Conservation (phyloP, 2,113 vertebrate genomes). For the Pseudorhombus dupliciocellatus region DNA sequence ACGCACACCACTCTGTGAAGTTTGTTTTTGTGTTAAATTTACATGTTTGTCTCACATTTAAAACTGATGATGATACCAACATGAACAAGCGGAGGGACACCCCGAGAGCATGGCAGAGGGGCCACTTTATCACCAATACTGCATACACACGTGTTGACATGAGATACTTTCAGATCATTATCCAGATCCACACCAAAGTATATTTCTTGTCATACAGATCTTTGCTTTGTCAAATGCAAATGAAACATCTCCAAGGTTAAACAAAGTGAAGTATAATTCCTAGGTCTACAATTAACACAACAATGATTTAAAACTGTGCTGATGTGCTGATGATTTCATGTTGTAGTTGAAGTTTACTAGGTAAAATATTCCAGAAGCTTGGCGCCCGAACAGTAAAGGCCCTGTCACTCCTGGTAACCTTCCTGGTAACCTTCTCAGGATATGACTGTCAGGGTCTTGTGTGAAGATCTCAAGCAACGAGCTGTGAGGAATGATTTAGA, state of each 20-base stretch:
- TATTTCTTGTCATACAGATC: neutral
- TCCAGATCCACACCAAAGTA: neutral
- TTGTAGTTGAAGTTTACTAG: neutral
- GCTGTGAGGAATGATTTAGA: neutral
- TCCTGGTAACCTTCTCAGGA: too few relatives aligned
- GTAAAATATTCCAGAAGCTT: neutral
- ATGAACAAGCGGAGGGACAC: neutral
- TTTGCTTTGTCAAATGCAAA: neutral
- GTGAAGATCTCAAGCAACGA: neutral
- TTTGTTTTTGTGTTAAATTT: slow-evolving; percentile 24
- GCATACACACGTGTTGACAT: too few relatives aligned
- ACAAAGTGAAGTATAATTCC: neutral
- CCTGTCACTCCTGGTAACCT: neutral
- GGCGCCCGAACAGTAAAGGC: neutral
- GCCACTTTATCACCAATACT: neutral
- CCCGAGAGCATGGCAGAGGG: neutral
- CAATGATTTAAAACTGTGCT: neutral
- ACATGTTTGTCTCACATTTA: neutral
- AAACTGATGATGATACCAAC: neutral
- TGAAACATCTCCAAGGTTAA: neutral
- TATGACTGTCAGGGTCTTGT: neutral
- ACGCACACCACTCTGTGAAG: slow-evolving; percentile 37
- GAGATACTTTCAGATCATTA: neutral
- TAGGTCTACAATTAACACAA: too few relatives aligned
- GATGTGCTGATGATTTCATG: too few relatives aligned